Evolutionary conservation across 2,113 vertebrate genomes (phyloP), one percentile per base, ranked within the genome.

Genomic region (Gila orcuttii): DNA sequence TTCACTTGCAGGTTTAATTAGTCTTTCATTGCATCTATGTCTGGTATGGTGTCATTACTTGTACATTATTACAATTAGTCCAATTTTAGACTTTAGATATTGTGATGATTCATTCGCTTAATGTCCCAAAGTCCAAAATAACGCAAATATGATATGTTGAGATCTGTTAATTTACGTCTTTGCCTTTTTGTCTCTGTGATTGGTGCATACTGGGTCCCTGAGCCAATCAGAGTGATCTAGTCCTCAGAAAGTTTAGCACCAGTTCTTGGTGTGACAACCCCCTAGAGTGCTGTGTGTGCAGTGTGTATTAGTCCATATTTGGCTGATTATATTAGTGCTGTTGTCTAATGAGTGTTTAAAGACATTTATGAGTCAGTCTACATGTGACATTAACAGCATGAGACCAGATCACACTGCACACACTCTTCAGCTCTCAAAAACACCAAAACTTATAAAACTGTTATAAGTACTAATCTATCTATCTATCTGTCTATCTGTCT

Each of bases 321-420:
- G 42, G 62, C 45, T 82, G 60, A 45, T 47, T 64, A 47, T 64
- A 81, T 66, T 39, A 80, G 33, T 80, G 55, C n/a, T 21, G 12
- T 45, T 39, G 36, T n/a, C 79, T 81, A 47, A 81, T 66, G 79
- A 81, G 39, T 81, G 79, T 66, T 50, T 81, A 81, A 81, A 66
- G 79, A 47, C 60, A 47, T 81, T 62, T 28, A 62, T 81, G 79
- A 81, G 57, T 64, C 59, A 81, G n/a, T 66, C 9, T 81, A 50
- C 79, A 47, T 81, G 60, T 47, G 60, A 81, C 60, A 66, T n/a
- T 21, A 31, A n/a, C 79, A 66, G 79, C 79, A 47, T 60, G 79
- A 81, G 79, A 62, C 7, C 59, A 66, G 79, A 81, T 62, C 79
- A 47, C 79, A 81, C 59, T 42, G 25, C 77, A 79, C 55, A 79